A percentile compares a stretch with the other conserved stretches of the same genome.
Evolutionary conservation across 2,113 vertebrate species (phyloP).

Genomic region (Stegostoma tigrinum): DNA sequence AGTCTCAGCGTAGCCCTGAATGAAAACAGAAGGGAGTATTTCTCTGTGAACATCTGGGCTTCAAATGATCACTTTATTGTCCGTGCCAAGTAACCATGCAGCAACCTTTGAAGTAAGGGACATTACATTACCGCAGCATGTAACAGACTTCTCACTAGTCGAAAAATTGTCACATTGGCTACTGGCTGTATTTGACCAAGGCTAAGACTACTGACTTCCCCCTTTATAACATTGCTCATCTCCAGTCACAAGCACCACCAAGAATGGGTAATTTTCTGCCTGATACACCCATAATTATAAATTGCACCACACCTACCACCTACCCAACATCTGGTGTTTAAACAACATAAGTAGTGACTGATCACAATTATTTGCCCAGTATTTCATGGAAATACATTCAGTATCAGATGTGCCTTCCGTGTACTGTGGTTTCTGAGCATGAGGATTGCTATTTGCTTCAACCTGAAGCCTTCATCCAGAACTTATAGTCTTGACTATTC

Average conservation of each 20-base stretch:
- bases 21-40: not conserved
- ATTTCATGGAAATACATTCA: too few species aligned
- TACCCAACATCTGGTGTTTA: too few species aligned
- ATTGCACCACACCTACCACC: too few species aligned
- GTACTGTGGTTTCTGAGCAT: too few species aligned
- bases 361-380: too few species aligned
- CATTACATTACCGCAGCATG: not conserved
- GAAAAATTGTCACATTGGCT: too few species aligned
- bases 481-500: not conserved
- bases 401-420: too few species aligned
- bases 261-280: too few species aligned
- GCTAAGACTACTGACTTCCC: not conserved
- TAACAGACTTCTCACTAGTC: not conserved
- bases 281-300: too few species aligned
- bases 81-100: not conserved
- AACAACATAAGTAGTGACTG: too few species aligned
- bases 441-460: too few species aligned
- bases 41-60: not conserved
- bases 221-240: not conserved
- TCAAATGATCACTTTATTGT: not conserved
- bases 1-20: not conserved
- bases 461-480: not conserved
- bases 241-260: too few species aligned
- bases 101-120: not conserved
- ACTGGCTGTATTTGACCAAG: not conserved